Conservation (phyloP, 2,113 vertebrate species). For the Urocynchramus pylzowi region DNA sequence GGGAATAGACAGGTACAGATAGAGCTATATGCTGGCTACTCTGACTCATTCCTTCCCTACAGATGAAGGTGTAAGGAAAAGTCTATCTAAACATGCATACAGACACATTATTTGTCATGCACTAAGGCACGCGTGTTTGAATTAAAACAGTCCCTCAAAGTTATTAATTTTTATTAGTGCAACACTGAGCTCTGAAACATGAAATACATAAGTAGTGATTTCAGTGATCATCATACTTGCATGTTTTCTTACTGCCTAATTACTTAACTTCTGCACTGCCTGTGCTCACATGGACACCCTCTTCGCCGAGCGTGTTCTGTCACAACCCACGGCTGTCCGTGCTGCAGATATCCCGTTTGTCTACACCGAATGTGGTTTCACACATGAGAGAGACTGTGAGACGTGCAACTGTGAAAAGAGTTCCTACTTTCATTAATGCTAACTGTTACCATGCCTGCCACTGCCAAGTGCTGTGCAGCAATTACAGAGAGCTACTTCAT, state of each 20-base stretch:
- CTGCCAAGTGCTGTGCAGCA: conserved; percentile 49
- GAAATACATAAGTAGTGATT: not conserved
- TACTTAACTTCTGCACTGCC: not conserved
- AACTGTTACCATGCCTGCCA: conserved; percentile 40
- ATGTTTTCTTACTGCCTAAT: not conserved
- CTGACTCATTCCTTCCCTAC: conserved; percentile 17
- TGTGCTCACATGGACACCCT: not conserved
- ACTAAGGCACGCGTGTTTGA: not conserved
- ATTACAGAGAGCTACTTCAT: conserved; percentile 43
- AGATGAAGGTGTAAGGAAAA: conserved; percentile 27
- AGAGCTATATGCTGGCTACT: not conserved
- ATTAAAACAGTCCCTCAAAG: not conserved
- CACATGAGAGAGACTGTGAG: not conserved
- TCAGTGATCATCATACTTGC: not conserved
- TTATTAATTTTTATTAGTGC: not conserved
- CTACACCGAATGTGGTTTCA: not conserved
- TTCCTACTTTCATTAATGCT: conserved; percentile 54
- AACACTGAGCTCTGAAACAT: not conserved
- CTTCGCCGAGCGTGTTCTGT: not conserved
- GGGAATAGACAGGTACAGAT: conserved; percentile 63
- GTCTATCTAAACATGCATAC: not conserved
- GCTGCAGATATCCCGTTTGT: not conserved
- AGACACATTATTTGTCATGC: not conserved
- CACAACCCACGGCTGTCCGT: not conserved
- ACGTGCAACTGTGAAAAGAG: conserved; percentile 22